These are phyloP conservation scores for Morpho achilles DNA, from an alignment of 2,888 invertebrate genomes.

Conservation along the genomic window DNA sequence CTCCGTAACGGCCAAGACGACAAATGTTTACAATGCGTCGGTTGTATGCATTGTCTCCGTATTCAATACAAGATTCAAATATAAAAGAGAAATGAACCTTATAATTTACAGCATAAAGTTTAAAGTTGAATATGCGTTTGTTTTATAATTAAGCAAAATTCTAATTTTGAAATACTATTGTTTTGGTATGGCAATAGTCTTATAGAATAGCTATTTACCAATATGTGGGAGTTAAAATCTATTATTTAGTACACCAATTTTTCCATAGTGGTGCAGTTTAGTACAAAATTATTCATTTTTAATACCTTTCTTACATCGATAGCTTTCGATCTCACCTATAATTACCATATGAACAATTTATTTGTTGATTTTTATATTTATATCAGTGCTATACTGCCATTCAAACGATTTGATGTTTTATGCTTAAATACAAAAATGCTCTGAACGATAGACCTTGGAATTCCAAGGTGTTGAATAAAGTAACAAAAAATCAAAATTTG, in stretches of 20 bases:
- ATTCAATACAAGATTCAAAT: slow-evolving; percentile 43
- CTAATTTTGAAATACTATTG: slow-evolving; percentile 17
- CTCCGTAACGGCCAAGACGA: slow-evolving; percentile 46
- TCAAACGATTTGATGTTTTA: not conserved
- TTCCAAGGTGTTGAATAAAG: too few relatives aligned
- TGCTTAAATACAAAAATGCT: too few relatives aligned
- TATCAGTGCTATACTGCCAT: not conserved
- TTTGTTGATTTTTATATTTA: not conserved
- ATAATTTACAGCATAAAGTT: slow-evolving; percentile 29
- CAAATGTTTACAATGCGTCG: slow-evolving; percentile 51
- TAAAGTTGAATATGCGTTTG: slow-evolving; percentile 26
- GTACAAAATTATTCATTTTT: too few relatives aligned
- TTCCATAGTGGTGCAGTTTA: too few relatives aligned
- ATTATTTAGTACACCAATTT: too few relatives aligned
- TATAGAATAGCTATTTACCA: too few relatives aligned
- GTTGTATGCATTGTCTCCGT: slow-evolving; percentile 48
- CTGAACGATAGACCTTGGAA: too few relatives aligned
- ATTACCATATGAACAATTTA: not conserved
- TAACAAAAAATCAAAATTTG: too few relatives aligned
- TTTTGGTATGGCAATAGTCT: not conserved
- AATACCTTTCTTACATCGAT: too few relatives aligned
- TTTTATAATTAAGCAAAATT: slow-evolving; percentile 4
- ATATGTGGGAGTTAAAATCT: too few relatives aligned
- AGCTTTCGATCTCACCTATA: too few relatives aligned
- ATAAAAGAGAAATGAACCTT: slow-evolving; percentile 29